phyloP scores from a whole-genome alignment of 2,113 vertebrate genomes.

The Odocoileus hemionus region DNA sequence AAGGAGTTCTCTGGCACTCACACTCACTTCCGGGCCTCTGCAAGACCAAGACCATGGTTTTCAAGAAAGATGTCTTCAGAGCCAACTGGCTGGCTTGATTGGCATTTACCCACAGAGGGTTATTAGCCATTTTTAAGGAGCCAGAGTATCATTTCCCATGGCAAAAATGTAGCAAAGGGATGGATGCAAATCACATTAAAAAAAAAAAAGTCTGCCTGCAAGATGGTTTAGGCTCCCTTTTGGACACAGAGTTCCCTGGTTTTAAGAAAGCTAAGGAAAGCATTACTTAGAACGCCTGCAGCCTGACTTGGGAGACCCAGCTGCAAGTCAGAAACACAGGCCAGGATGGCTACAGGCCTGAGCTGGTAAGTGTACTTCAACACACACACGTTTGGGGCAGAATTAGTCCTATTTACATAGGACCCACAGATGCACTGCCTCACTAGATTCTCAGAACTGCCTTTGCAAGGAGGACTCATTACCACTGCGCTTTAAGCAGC shows the following conservation, averaged over 20 bases:
- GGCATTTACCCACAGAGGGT: constrained; percentile 34
- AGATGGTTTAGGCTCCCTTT: neutral
- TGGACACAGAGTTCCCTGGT: neutral
- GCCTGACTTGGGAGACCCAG: neutral
- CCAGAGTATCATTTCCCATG: neutral
- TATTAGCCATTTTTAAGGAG: constrained; percentile 20
- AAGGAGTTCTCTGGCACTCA: constrained; percentile 26
- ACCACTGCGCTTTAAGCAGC: neutral
- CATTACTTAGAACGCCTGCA: neutral
- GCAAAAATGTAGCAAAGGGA: neutral
- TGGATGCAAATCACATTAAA: neutral
- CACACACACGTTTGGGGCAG: neutral
- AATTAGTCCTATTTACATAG: neutral
- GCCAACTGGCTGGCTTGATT: constrained; percentile 42
- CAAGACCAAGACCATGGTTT: neutral
- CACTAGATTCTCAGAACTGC: neutral
- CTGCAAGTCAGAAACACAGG: neutral
- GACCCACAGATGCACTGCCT: neutral
- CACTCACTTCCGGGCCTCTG: neutral
- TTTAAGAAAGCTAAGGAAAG: neutral
- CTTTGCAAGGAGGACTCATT: neutral
- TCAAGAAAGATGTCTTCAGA: constrained; percentile 41
- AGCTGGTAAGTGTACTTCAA: neutral
- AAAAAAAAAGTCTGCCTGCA: neutral
- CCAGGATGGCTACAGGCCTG: neutral